Evolutionary conservation across 1,140 invertebrate species (phyloP).

Genomic region (Phocides pigmalion): DNA sequence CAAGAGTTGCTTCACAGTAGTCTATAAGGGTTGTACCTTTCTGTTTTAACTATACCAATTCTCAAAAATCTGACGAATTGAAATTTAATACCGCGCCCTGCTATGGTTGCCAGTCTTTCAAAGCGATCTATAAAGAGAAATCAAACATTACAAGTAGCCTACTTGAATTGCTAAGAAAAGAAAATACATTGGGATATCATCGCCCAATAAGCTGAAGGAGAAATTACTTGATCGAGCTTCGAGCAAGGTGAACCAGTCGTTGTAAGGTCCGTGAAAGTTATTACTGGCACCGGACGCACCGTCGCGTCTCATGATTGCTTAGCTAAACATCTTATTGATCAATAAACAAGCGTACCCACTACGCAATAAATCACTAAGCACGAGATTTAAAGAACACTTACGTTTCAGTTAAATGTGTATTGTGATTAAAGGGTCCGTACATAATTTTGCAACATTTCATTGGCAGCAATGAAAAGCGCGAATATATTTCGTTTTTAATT

Average conservation of each 20-base stretch:
- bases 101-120: slow-evolving; percentile 23
- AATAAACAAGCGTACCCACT: slow-evolving; percentile 15
- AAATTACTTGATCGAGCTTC: slow-evolving; percentile 59
- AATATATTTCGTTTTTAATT: no score
- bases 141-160: slow-evolving; percentile 58
- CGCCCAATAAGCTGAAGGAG: slow-evolving; percentile 60
- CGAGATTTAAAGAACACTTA: no score
- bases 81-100: slow-evolving; percentile 37
- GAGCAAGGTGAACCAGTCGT: slow-evolving; percentile 61
- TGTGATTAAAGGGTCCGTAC: no score
- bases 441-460: no score
- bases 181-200: slow-evolving; percentile 58
- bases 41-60: no score
- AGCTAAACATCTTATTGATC: slow-evolving; percentile 33
- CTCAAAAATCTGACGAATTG: no score
- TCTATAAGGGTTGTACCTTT: no score
- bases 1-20: no score
- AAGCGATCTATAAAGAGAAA: slow-evolving; percentile 55
- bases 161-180: slow-evolving; percentile 71
- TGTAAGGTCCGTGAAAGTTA: slow-evolving; percentile 67
- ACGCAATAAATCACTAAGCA: slow-evolving; percentile 15
- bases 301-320: slow-evolving; percentile 22
- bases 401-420: no score
- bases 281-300: slow-evolving; percentile 37
- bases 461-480: no score